Conservation (phyloP, 2,888 invertebrate genomes). For the Meghimatium bilineatum region DNA sequence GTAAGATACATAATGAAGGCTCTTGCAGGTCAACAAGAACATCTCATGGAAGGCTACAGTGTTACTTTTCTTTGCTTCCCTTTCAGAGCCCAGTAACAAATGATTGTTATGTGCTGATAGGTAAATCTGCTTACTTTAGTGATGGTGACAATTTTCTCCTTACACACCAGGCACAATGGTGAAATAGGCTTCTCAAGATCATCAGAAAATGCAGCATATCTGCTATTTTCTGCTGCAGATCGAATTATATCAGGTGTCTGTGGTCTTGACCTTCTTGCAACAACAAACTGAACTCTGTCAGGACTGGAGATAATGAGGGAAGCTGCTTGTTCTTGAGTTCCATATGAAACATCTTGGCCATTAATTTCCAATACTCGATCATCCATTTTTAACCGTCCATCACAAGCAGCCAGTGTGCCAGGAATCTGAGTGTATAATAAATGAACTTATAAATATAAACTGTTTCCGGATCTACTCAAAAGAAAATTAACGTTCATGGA, state of each 20-base stretch:
- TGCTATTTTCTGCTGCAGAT: conserved; percentile 63
- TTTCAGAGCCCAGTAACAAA: too few relatives aligned
- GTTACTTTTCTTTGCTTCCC: too few relatives aligned
- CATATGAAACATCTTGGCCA: conserved; percentile 76
- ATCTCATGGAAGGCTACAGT: too few relatives aligned
- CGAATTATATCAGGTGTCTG: conserved; percentile 75
- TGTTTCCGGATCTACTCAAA: too few relatives aligned
- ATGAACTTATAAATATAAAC: too few relatives aligned
- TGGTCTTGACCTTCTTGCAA: conserved; percentile 72
- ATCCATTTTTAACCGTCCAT: conserved; percentile 77
- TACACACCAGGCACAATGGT: conserved; percentile 58
- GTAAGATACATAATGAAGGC: too few relatives aligned
- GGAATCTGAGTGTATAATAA: conserved; percentile 66
- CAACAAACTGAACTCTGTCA: conserved; percentile 71
- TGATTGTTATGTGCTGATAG: neutral
- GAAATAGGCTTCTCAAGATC: conserved; percentile 56
- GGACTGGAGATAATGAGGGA: conserved; percentile 64
- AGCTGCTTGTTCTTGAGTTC: conserved; percentile 78
- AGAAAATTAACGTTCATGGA: too few relatives aligned
- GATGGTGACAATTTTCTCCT: conserved; percentile 64
- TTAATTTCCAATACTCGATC: conserved; percentile 79
- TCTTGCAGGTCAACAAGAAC: too few relatives aligned
- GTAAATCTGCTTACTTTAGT: conserved; percentile 57
- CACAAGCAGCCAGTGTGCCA: conserved; percentile 76
- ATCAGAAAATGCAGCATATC: conserved; percentile 53